Percentiles rank a stretch among this genome's conserved stretches.
These are phyloP conservation scores for Panorpa germanica DNA, from an alignment of 2,888 invertebrate species.

Conservation along the genomic window DNA sequence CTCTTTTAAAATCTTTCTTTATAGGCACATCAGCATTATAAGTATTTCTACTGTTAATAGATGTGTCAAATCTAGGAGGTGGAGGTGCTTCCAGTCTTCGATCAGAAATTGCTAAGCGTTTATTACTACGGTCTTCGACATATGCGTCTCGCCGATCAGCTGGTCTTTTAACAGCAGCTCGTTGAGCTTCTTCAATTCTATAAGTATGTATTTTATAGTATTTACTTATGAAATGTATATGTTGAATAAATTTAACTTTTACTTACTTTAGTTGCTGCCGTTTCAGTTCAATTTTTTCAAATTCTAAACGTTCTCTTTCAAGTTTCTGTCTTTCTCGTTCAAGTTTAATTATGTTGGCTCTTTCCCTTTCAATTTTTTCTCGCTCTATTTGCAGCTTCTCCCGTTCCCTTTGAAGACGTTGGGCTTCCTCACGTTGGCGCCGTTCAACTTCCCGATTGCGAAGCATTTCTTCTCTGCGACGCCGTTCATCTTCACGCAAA, in stretches of 20 bases:
- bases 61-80: slow-evolving; percentile 23
- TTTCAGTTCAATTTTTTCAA: slow-evolving; percentile 69
- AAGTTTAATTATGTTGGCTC: slow-evolving; percentile 62
- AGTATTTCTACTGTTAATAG: slow-evolving; percentile 19
- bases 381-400: slow-evolving; percentile 68
- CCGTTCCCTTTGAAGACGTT: slow-evolving; percentile 60
- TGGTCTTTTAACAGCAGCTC: slow-evolving; percentile 17
- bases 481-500: slow-evolving; percentile 63
- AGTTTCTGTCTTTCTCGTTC: slow-evolving; percentile 70
- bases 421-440: slow-evolving; percentile 68
- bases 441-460: slow-evolving; percentile 65
- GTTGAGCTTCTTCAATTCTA: slow-evolving; percentile 1
- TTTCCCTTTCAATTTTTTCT: slow-evolving; percentile 74
- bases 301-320: slow-evolving; percentile 52
- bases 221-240: too few species aligned
- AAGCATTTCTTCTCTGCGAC: slow-evolving; percentile 58
- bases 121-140: too few species aligned
- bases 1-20: slow-evolving; percentile 22
- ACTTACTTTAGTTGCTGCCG: slow-evolving; percentile 59
- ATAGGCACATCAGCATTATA: slow-evolving; percentile 12
- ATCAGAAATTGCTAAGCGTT: slow-evolving; percentile 15
- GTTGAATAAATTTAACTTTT: too few species aligned
- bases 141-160: slow-evolving; percentile 18
- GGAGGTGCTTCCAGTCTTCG: slow-evolving; percentile 19
- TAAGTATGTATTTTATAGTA: slow-evolving; percentile 3